Evolutionary conservation across 2,113 vertebrate genomes (phyloP).

Genomic region (Redunca redunca): DNA sequence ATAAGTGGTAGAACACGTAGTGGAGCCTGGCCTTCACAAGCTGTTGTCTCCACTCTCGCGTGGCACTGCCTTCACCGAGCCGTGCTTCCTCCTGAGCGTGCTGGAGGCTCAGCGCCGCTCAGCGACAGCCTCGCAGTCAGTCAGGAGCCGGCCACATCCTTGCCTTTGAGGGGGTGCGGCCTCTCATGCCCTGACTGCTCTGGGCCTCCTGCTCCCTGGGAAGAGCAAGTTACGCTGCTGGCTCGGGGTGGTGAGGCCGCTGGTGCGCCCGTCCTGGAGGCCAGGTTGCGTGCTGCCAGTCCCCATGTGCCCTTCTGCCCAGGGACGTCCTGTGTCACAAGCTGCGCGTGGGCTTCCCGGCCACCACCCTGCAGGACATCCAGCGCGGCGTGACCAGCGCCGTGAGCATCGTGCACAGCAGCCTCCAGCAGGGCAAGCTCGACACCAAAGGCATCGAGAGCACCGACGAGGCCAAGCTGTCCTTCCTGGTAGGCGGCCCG

Average conservation of each 20-base stretch:
- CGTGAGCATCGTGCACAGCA: conserved; percentile 98
- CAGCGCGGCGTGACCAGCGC: conserved; percentile 98
- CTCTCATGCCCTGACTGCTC: background rate
- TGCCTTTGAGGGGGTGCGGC: background rate
- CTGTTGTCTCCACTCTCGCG: background rate
- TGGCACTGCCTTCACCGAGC: background rate
- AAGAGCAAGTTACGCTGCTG: background rate
- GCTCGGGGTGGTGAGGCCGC: background rate
- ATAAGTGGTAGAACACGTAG: background rate
- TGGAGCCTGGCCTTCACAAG: background rate
- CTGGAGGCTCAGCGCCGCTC: background rate
- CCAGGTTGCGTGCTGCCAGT: background rate
- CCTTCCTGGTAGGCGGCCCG: conserved; percentile 89
- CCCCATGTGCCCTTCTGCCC: background rate
- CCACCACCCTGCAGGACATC: conserved; percentile 96
- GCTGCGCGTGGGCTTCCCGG: conserved; percentile 93
- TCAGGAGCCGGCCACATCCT: background rate
- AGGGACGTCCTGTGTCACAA: conserved; percentile 96
- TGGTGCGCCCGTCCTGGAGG: too few relatives aligned
- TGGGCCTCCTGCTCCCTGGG: background rate
- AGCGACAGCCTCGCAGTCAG: background rate
- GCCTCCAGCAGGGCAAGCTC: conserved; percentile 97
- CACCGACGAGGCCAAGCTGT: conserved; percentile 92
- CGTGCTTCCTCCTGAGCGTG: background rate
- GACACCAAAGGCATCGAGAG: conserved; percentile 97